Evolutionary conservation across 2,888 invertebrate species (phyloP).

Genomic region (Idaea aversata): DNA sequence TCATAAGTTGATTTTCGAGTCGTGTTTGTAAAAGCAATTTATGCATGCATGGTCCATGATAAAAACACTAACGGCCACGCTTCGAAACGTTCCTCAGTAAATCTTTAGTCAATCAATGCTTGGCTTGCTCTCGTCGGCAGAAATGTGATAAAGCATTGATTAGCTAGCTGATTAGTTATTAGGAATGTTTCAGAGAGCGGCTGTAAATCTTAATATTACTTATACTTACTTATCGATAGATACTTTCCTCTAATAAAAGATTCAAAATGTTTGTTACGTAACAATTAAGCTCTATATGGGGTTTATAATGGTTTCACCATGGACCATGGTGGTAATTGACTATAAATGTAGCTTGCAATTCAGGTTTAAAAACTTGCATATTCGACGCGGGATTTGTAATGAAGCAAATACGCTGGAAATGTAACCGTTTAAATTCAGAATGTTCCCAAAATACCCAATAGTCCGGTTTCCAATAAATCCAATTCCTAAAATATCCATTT

Average conservation of each 20-base stretch:
- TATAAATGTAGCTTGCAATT: slow-evolving; percentile 3
- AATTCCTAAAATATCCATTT: too few species aligned
- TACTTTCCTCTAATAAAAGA: slow-evolving; percentile 37
- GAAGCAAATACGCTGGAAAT: too few species aligned
- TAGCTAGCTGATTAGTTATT: too few species aligned
- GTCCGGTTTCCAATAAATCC: too few species aligned
- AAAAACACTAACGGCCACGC: slow-evolving; percentile 16
- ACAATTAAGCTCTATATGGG: slow-evolving; percentile 59
- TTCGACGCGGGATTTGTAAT: too few species aligned
- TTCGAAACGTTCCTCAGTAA: background rate
- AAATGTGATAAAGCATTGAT: too few species aligned
- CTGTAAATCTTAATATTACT: slow-evolving; percentile 20
- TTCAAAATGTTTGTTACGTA: slow-evolving; percentile 46
- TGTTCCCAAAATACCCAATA: too few species aligned
- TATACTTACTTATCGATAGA: slow-evolving; percentile 21
- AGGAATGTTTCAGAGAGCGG: background rate
- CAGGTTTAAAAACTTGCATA: background rate
- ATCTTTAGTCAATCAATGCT: background rate
- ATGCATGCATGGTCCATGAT: slow-evolving; percentile 22
- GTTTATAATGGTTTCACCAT: slow-evolving; percentile 44
- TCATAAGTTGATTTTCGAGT: background rate
- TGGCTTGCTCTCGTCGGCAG: background rate
- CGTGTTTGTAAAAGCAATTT: background rate
- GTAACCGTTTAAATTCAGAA: too few species aligned
- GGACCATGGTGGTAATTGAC: slow-evolving; percentile 37